Evolutionary conservation across 2,888 invertebrate species (phyloP), one percentile per base, ranked within the genome.

Genomic region (Dryococelus australis): DNA sequence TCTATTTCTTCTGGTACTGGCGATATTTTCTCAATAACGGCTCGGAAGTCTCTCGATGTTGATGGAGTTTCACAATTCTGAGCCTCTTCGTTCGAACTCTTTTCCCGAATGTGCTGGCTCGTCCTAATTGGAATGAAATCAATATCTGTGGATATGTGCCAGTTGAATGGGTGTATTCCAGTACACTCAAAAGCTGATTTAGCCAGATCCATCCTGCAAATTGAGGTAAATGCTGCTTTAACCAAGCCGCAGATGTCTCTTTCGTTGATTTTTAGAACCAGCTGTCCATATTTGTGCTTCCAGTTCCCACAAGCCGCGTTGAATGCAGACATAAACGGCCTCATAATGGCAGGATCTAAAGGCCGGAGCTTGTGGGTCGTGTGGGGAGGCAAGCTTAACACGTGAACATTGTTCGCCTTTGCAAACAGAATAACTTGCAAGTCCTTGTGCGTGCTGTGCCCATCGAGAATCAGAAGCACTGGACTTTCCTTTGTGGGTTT

Each of bases 361-460:
- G 86, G 78, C 35, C 43, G 86, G 4, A 86, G 65, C 78, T 86
- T 85, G 86, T 86, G 79, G 35, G n/a, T n/a, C n/a, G 86, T 85
- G 85, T 47, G 47, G 43, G 24, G 85, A 26, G n/a, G n/a, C n/a
- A n/a, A n/a, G n/a, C n/a, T n/a, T n/a, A n/a, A n/a, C n/a, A n/a
- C n/a, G n/a, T n/a, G 86, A 16, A 83, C 27, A 27, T 26, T 24
- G 20, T 83, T 3, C 28, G 10, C 12, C 35, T 43, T 79, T 47
- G 86, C 86, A 86, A 24, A 78, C 20, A 86, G 13, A 47, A 47
- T 47, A 47, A 47, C 47, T 47, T 47, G 47, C 9, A 47, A 47
- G 47, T 47, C 47, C 47, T 47, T 47, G 47, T 47, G 47, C 47
- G 47, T 47, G 12, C 47, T 47, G 47, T 47, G 47, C 6, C 47